These are phyloP conservation scores for Dynastes tityus DNA, from an alignment of 2,888 invertebrate species.

Conservation along the genomic window DNA sequence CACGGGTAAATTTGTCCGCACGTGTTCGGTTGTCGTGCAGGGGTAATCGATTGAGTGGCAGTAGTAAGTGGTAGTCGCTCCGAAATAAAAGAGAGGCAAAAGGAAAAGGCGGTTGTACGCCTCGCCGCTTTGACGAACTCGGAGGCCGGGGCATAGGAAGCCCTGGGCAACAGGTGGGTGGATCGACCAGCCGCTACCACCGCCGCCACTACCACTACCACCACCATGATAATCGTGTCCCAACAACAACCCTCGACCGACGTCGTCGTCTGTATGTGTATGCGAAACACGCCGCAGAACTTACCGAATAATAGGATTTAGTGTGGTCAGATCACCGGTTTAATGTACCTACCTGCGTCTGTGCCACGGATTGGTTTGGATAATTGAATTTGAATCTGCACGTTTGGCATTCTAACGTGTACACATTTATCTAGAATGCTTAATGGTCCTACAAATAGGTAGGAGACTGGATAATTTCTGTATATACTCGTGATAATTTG, in stretches of 20 bases:
- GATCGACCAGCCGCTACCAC: constrained; percentile 35
- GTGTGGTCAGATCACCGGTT: constrained; percentile 10
- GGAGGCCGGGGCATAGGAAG: constrained; percentile 56
- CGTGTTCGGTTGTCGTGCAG: constrained; percentile 51
- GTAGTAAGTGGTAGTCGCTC: constrained; percentile 44
- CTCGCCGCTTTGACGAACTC: constrained; percentile 59
- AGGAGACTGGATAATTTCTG: too few relatives aligned
- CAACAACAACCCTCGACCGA: constrained; percentile 22
- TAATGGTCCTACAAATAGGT: neutral
- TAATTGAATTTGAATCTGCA: constrained; percentile 10
- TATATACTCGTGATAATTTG: too few relatives aligned
- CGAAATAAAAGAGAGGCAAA: constrained; percentile 55
- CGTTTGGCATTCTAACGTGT: neutral
- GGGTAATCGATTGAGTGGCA: constrained; percentile 46
- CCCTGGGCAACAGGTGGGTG: constrained; percentile 53
- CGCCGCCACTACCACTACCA: constrained; percentile 30
- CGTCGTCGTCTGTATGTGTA: constrained; percentile 16
- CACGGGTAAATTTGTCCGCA: constrained; percentile 36
- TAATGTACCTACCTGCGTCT: constrained; percentile 7
- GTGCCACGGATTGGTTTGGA: neutral
- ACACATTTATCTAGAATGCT: too few relatives aligned
- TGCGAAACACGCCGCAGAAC: constrained; percentile 43
- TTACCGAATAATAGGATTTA: constrained; percentile 42
- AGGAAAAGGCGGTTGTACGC: constrained; percentile 58
- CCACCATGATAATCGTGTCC: constrained; percentile 20